Evolutionary conservation across 2,113 vertebrate genomes (phyloP).

Genomic region (Uria aalge): DNA sequence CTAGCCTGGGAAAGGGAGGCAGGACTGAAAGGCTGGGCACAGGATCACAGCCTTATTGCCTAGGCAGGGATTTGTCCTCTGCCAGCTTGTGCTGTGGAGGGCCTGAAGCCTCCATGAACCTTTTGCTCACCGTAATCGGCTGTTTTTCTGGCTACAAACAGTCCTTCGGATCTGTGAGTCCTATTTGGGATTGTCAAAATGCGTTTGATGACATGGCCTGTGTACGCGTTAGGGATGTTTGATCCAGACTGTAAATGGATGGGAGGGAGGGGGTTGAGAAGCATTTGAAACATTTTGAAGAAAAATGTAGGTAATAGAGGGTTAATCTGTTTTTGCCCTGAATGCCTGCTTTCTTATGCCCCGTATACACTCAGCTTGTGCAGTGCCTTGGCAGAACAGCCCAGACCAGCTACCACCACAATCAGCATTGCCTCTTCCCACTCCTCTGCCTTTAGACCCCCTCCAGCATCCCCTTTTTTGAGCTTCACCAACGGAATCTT

Average conservation of each 20-base stretch:
- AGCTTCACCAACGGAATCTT: constrained; percentile 66
- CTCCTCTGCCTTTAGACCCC: background rate
- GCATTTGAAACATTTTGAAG: background rate
- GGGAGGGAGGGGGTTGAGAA: background rate
- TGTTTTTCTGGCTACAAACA: background rate
- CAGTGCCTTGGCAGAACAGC: background rate
- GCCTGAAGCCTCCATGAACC: background rate
- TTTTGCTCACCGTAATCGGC: background rate
- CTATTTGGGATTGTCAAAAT: background rate
- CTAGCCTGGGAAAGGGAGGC: constrained; percentile 15
- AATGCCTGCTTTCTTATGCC: background rate
- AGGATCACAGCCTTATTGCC: constrained; percentile 6
- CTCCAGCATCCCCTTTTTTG: constrained; percentile 29
- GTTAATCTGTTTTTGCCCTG: background rate
- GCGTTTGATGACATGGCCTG: background rate
- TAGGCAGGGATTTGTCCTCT: background rate
- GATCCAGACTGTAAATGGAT: background rate
- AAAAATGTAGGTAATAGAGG: background rate
- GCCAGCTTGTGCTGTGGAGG: background rate
- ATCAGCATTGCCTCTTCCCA: background rate
- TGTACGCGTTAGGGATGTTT: background rate
- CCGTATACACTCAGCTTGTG: background rate
- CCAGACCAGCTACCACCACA: fast-evolving
- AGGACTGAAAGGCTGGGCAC: background rate
- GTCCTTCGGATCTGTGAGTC: background rate